Evolutionary conservation across 2,797 vertebrate genomes (phyloP).

Genomic region (Pipistrellus pygmaeus): DNA sequence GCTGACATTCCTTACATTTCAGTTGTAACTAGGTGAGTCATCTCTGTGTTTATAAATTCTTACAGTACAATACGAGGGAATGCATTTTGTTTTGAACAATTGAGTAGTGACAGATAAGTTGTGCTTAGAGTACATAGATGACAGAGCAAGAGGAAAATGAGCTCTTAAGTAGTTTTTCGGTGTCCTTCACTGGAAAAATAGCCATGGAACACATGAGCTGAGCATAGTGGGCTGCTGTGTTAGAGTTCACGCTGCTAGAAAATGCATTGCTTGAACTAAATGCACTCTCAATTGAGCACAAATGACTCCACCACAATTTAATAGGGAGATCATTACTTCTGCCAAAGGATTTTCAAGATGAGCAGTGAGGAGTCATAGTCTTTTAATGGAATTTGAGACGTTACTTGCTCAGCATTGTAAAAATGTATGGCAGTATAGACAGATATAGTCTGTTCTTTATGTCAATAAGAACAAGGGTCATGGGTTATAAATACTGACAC

Average conservation of each 20-base stretch:
- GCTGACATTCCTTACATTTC: constrained; percentile 49
- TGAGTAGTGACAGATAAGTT: constrained; percentile 53
- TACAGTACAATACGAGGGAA: constrained; percentile 12
- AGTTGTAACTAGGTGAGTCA: constrained; percentile 29
- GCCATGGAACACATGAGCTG: not conserved
- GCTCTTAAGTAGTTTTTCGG: constrained; percentile 60
- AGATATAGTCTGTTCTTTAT: not conserved
- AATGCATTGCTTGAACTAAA: constrained; percentile 70
- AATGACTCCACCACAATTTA: constrained; percentile 60
- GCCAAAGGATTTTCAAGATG: constrained; percentile 70
- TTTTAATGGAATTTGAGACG: constrained; percentile 39
- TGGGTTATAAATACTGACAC: not conserved
- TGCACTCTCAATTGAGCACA: constrained; percentile 42
- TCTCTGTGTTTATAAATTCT: constrained; percentile 65
- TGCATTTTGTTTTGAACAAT: constrained; percentile 65
- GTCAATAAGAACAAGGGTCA: constrained; percentile 4
- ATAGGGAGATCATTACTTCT: constrained; percentile 69
- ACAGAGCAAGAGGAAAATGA: constrained; percentile 76
- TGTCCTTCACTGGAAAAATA: constrained; percentile 49
- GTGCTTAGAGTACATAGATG: constrained; percentile 53
- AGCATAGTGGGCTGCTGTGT: not conserved
- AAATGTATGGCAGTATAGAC: not conserved
- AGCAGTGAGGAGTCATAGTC: constrained; percentile 39
- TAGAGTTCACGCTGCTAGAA: constrained; percentile 30
- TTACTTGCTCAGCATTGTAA: constrained; percentile 43